A percentile compares a stretch with the other conserved stretches of the same genome.
phyloP scores from a whole-genome alignment of 2,113 vertebrate genomes.

The Nipponia nippon region DNA sequence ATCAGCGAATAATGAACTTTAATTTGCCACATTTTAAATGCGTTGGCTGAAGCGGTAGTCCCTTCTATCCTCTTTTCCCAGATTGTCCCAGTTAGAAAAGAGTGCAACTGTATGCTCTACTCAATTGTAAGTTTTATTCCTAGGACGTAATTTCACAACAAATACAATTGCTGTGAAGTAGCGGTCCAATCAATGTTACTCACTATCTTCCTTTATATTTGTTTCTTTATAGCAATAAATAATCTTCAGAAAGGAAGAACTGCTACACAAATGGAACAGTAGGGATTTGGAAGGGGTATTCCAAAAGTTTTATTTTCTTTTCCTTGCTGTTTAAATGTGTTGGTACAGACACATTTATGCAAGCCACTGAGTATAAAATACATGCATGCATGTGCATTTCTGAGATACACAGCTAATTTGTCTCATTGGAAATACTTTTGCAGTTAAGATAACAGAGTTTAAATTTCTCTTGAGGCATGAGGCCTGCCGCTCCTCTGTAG shows the following conservation, averaged over 20 bases:
- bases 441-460: background rate
- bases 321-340: background rate
- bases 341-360: background rate
- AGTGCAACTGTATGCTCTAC: background rate
- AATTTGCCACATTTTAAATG: background rate
- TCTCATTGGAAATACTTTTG: background rate
- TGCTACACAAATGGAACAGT: background rate
- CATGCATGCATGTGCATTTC: background rate
- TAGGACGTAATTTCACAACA: background rate
- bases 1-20: background rate
- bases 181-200: background rate
- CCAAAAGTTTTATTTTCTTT: background rate
- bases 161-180: background rate
- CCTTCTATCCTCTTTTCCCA: background rate
- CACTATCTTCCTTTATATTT: background rate
- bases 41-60: background rate
- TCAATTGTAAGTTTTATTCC: background rate
- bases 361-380: background rate
- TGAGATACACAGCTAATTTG: background rate
- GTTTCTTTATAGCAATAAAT: background rate
- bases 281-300: background rate
- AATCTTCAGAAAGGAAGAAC: background rate
- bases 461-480: background rate
- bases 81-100: background rate
- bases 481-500: background rate